Evolutionary conservation across 2,113 vertebrate genomes (phyloP), one percentile per base, ranked within the genome.

Genomic region (Lycocorax pyrrhopterus): DNA sequence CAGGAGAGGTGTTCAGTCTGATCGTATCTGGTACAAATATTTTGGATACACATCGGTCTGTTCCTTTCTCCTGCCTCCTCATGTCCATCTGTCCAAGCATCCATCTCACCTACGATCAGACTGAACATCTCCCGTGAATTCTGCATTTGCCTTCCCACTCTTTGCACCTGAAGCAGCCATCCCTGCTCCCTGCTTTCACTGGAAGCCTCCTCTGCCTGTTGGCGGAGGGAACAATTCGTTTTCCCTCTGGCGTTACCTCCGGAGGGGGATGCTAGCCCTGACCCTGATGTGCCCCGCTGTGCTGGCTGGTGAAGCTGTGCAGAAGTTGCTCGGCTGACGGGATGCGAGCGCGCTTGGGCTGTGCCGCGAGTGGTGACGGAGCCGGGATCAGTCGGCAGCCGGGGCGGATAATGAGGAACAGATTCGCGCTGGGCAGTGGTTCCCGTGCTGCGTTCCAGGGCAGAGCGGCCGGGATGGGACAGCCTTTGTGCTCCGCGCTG

Each of bases 401-500:
- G 3, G 60, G 74, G 18, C 0, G 46, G 91, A 85, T 97, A 96
- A 96, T 94, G 91, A 97, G 89, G 94, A 97, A 89, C 95, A 97
- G 95, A 97, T 85, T 71, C 7, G 58, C 1, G 6, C 82, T 63
- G 93, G 95, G 96, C 96, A 95, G 94, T 5, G 12, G 59, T 76
- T 96, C 81, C 62, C 81, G 53, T 69, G 74, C 73, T 89, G 84
- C 55, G 37, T 94, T 95, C 93, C 95, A 94, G 95, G 89, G 77
- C 94, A 92, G 56, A 56, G 93, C 44, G 4, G 91, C 80, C 86
- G 29, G 89, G 84, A 78, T 75, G 95, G 89, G 91, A 68, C 62
- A 94, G 93, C 81, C n/a, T 91, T 56, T 79, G 56, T 76, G 80
- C 80, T 89, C 67, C 0, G 4, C 2, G 4, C 56, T 87, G 93